Evolutionary conservation across 2,797 vertebrate genomes (phyloP).

Genomic region (Hylomyscus alleni): DNA sequence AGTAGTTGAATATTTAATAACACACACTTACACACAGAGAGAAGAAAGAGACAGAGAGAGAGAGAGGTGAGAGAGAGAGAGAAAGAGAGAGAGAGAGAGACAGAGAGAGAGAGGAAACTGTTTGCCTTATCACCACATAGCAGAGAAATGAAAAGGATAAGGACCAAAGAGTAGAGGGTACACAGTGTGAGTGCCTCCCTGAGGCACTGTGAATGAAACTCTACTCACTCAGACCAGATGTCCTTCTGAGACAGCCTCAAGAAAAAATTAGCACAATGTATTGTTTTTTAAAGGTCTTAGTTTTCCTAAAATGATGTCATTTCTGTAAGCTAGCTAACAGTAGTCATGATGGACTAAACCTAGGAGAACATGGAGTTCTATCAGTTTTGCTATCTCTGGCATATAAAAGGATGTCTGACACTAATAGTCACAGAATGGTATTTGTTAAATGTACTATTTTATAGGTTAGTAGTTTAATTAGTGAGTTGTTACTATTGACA

Average conservation of each 20-base stretch:
- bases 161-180: background rate
- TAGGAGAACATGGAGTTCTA: background rate
- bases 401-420: background rate
- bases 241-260: background rate
- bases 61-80: too few relatives aligned
- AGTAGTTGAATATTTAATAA: background rate
- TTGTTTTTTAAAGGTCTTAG: background rate
- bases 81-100: too few relatives aligned
- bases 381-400: background rate
- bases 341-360: background rate
- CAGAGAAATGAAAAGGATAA: background rate
- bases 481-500: slow-evolving; percentile 1
- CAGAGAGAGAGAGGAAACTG: background rate
- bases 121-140: background rate
- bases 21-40: background rate
- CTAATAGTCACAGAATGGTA: background rate
- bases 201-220: background rate
- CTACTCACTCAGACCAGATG: background rate
- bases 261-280: background rate
- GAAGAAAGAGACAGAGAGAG: too few relatives aligned
- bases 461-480: background rate
- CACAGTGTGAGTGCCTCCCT: background rate
- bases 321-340: background rate
- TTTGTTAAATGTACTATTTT: slow-evolving; percentile 28
- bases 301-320: slow-evolving; percentile 4